Base-by-base conservation (phyloP, 1,140 invertebrate genomes). In the Pseudomyrmex gracilis region DNA sequence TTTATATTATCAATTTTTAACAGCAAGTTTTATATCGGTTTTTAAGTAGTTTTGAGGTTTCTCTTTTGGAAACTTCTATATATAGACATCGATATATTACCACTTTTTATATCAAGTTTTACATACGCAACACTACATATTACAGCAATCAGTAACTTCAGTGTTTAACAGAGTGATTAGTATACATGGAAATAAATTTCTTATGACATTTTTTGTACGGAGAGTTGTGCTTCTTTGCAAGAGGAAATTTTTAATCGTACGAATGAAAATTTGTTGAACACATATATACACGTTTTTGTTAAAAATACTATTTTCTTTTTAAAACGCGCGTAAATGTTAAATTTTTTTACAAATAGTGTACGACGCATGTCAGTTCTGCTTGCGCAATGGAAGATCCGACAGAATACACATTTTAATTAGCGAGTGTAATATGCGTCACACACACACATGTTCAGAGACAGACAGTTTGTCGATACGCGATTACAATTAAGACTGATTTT, bases 351-450 rank as follows among this genome's bases (percentile, higher is more conserved):
- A 83, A 86, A 22, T 76, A 60, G 9, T 73, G 73, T 68, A 68
- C 24, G 60, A 64, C 70, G 15, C 53, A 22, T 15, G 34, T 51
- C 2, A 45, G 51, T 57, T 57, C 74, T 15, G 53, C 20, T 67
- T n/a, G n/a, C 34, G 34, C 67, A 43, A 66, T 77, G 86, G 86
- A 88, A 88, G 87, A 88, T 82, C 17, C 9, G 22, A 82, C 84
- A 47, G 0, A 58, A 13, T 80, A 71, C 9, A 58, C 20, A n/a
- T 7, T 47, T 74, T 47, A 82, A 70, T 70, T 67, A 74, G 64
- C 20, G 51, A 64, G 68, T 82, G 34, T 74, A 84, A 73, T 74
- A 73, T 34, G 34, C 3, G 34, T 34, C 34, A 34, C 34, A 34
- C 34, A 34, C 34, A 34, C 34, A 34, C 34, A 34, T 84, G 78